phyloP scores from a whole-genome alignment of 2,113 vertebrate species.

The Barnardius zonarius region DNA sequence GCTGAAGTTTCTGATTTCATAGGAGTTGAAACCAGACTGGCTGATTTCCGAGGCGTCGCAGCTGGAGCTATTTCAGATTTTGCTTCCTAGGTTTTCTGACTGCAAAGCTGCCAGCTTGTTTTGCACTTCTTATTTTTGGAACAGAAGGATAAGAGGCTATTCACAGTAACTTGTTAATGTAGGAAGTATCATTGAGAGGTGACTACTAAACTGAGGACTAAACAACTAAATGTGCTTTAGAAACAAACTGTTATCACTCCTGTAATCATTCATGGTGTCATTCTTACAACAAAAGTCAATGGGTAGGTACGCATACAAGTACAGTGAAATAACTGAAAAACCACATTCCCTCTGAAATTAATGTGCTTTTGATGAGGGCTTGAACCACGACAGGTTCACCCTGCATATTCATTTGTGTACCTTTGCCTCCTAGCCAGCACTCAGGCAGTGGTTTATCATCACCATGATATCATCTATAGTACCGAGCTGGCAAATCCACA shows the following conservation, averaged over 20 bases:
- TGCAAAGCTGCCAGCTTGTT: background rate
- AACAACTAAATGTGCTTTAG: background rate
- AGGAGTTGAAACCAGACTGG: background rate
- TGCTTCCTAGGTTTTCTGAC: background rate
- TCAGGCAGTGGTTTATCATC: background rate
- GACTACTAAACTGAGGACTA: background rate
- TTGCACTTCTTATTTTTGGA: background rate
- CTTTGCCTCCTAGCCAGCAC: background rate
- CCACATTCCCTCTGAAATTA: background rate
- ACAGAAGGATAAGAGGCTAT: background rate
- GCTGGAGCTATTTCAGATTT: background rate
- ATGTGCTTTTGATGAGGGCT: background rate
- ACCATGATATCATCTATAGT: background rate
- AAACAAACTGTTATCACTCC: background rate
- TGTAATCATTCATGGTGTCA: background rate
- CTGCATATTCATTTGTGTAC: background rate
- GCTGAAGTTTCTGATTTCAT: background rate
- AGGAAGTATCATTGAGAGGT: background rate
- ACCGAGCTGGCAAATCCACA: fast-evolving
- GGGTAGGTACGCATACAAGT: background rate
- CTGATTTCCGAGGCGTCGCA: background rate
- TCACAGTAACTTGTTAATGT: background rate
- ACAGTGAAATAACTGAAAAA: background rate
- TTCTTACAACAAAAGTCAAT: background rate
- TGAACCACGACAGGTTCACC: background rate